Conservation (phyloP, 2,888 invertebrate species). For the Eupithecia pulchellata region DNA sequence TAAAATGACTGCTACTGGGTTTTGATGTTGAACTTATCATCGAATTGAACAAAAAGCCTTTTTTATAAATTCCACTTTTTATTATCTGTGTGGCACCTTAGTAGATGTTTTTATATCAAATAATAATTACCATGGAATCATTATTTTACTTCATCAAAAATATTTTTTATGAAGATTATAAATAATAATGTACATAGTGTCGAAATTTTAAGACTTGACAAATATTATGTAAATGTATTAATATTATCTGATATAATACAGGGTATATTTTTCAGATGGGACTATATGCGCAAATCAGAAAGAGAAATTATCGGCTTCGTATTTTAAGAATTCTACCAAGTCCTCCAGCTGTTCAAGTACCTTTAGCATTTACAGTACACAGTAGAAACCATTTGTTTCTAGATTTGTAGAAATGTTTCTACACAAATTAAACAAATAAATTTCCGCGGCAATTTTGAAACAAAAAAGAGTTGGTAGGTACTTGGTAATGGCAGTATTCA, state of each 20-base stretch:
- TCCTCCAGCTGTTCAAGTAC: not conserved
- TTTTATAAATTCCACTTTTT: not conserved
- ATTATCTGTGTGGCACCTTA: not conserved
- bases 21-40: not conserved
- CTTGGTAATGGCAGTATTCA: not conserved
- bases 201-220: not conserved
- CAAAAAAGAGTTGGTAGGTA: too few relatives aligned
- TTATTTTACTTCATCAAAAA: not conserved
- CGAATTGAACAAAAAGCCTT: not conserved
- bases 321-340: too few relatives aligned
- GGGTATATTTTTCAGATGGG: not conserved
- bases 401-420: too few relatives aligned
- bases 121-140: not conserved
- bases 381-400: too few relatives aligned
- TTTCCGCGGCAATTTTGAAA: too few relatives aligned
- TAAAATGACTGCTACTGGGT: not conserved
- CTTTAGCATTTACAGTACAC: not conserved
- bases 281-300: not conserved
- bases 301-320: not conserved
- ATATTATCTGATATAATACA: not conserved
- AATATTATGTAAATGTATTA: not conserved
- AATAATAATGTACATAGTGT: slow-evolving; percentile 21
- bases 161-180: not conserved
- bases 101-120: not conserved
- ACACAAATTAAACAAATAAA: too few relatives aligned